These are phyloP conservation scores for Crossocerus cetratus DNA, from an alignment of 2,888 invertebrate genomes.

Conservation along the genomic window DNA sequence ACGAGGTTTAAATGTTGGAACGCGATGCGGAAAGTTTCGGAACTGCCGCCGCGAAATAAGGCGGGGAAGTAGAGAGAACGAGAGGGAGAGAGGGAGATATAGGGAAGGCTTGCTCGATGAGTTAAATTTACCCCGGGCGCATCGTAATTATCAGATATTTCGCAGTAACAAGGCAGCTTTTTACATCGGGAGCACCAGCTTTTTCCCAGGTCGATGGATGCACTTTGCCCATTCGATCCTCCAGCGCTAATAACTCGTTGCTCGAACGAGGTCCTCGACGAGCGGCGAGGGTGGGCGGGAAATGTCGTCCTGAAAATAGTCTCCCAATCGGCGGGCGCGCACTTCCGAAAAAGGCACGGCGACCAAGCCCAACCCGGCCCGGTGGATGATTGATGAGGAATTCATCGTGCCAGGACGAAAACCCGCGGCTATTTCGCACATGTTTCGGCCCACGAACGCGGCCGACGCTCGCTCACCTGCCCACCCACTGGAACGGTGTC, in stretches of 20 bases:
- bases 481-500: neutral
- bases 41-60: neutral
- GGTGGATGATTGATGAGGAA: conserved; percentile 17
- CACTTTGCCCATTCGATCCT: too few relatives aligned
- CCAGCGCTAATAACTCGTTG: too few relatives aligned
- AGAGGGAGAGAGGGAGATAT: too few relatives aligned
- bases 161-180: too few relatives aligned
- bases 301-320: too few relatives aligned
- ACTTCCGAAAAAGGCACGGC: too few relatives aligned
- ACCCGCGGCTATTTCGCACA: conserved; percentile 2
- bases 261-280: too few relatives aligned
- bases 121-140: neutral
- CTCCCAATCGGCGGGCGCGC: too few relatives aligned
- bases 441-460: conserved; percentile 2
- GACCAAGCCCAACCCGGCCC: neutral
- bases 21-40: neutral
- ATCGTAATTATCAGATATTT: neutral
- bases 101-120: neutral
- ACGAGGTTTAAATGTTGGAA: too few relatives aligned
- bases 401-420: neutral
- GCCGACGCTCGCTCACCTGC: neutral
- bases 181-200: too few relatives aligned
- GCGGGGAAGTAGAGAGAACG: neutral
- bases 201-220: too few relatives aligned
- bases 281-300: too few relatives aligned